Evolutionary conservation across 2,888 invertebrate genomes (phyloP), one percentile per base, ranked within the genome.

Genomic region (Melangyna quadrimaculata): DNA sequence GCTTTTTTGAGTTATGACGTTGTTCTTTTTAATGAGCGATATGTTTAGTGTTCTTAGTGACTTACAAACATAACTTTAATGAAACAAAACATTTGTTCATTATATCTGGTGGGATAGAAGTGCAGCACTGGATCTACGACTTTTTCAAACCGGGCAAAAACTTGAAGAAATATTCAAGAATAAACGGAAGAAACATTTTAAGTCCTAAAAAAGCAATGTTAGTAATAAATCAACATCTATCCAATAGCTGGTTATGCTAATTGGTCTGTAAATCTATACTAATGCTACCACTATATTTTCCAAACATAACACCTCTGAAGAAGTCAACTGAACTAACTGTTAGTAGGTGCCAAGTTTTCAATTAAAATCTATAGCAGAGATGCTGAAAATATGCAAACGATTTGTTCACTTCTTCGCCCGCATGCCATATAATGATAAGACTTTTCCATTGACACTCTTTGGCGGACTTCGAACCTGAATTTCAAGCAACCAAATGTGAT

Each of bases 391-490:
- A 48, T 65, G 29, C 45, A 65, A 65, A 65, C 65, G 19, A 65
- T 65, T 65, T 27, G 17, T 65, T 51, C 14, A 65, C n/a, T 19
- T 40, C 40, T 40, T 22, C 57, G 4, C 45, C 70, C 63, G 53
- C 69, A 71, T 29, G 17, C 22, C 45, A 8, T 19, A 27, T 29
- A 43, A n/a, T n/a, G 22, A n/a, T 69, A 17, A 43, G 24, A 27
- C 19, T 17, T 51, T 61, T 43, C 37, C 27, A 35, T 51, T 48
- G 55, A 27, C 10, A 79, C 73, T 57, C 74, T 55, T 57, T 24
- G 57, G 17, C 29, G 35, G 69, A 48, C 57, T 65, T 37, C 57
- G 32, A 65, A 71, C 75, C 77, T 65, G 65, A 71, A 81, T 77
- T 71, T 14, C 35, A 37, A 59, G 35, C 22, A 35, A 59, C n/a